These are phyloP conservation scores for Diacarnus erythraeanus DNA, from an alignment of 37 sponge, comb jelly and placozoan species.

Conservation along the genomic window DNA sequence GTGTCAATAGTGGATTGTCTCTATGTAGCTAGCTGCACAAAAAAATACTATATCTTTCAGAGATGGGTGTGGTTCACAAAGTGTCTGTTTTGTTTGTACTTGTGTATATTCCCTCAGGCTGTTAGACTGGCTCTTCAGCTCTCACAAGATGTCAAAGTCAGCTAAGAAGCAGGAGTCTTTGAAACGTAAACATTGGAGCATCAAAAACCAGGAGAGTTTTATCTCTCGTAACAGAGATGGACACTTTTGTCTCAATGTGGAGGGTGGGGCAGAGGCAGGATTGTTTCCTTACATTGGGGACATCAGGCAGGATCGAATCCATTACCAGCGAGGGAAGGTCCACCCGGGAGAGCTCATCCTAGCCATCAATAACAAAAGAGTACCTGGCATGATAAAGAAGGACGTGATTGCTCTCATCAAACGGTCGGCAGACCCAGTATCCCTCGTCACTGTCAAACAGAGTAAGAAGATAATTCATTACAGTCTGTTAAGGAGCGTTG, in stretches of 20 bases:
- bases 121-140: background rate
- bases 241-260: conserved; percentile 87
- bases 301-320: conserved; percentile 69
- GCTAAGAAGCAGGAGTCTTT: conserved; percentile 40
- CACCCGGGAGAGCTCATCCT: conserved; percentile 77
- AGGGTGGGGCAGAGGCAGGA: conserved; percentile 90
- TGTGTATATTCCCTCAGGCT: background rate
- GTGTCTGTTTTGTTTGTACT: background rate
- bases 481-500: no score
- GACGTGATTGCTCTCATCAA: conserved; percentile 92
- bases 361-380: conserved; percentile 85
- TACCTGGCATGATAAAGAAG: conserved; percentile 87
- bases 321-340: conserved; percentile 74
- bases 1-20: no score
- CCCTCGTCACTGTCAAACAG: conserved; percentile 78
- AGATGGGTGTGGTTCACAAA: background rate
- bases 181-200: conserved; percentile 86
- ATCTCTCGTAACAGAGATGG: conserved; percentile 71
- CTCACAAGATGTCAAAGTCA: conserved; percentile 27
- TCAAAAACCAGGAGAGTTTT: conserved; percentile 72
- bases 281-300: conserved; percentile 74
- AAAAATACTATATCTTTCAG: background rate
- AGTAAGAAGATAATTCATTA: no score
- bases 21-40: no score
- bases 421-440: conserved; percentile 79